Conservation (phyloP, 2,113 vertebrate species). For the Fulmarus glacialis region DNA sequence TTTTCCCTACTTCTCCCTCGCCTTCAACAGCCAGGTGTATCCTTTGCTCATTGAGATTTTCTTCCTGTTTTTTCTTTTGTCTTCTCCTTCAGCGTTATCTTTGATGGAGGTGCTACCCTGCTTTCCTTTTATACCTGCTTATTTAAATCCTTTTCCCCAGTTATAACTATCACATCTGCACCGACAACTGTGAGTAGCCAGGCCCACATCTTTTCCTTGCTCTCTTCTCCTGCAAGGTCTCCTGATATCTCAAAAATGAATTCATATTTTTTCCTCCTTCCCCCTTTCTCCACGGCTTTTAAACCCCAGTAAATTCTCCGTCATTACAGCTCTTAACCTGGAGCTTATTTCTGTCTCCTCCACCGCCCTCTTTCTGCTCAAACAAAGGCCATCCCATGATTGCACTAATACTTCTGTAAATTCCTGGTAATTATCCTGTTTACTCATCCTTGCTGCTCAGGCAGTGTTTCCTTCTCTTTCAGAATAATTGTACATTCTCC, state of each 20-base stretch:
- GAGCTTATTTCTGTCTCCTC: constrained; percentile 7
- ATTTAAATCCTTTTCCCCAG: neutral
- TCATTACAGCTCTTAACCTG: neutral
- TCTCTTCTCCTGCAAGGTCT: neutral
- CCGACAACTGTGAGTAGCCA: neutral
- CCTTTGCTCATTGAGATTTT: neutral
- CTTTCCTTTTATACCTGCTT: neutral
- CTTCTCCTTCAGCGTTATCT: neutral
- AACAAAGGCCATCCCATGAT: constrained; percentile 1
- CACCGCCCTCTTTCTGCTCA: neutral
- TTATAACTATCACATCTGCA: neutral
- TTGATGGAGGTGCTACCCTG: neutral
- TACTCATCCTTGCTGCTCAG: constrained; percentile 15
- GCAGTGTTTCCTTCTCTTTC: neutral
- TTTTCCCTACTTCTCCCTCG: neutral
- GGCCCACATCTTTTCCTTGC: neutral
- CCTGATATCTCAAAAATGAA: neutral
- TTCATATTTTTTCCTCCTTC: neutral
- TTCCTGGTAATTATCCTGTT: constrained; percentile 45
- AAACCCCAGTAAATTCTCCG: neutral
- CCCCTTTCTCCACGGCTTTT: neutral
- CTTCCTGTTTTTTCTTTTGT: constrained; percentile 7
- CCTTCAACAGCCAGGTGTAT: neutral
- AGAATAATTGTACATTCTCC: neutral
- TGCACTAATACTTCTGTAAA: constrained; percentile 3